Conservation (phyloP, 2,888 invertebrate species). For the Agonopterix heracliana region DNA sequence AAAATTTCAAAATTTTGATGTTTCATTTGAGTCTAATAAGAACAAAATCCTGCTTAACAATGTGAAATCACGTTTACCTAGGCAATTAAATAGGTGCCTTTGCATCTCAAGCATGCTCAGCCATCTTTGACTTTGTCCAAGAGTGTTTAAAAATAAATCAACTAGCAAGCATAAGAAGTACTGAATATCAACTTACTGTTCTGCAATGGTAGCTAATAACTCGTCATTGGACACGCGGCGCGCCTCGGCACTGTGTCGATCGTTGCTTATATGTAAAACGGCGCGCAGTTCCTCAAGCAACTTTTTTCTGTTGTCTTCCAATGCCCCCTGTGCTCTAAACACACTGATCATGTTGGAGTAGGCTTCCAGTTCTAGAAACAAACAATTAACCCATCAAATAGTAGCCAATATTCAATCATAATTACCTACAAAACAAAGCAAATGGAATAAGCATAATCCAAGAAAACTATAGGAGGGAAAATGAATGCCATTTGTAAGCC, state of each 20-base stretch:
- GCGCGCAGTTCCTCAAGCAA: slow-evolving; percentile 88
- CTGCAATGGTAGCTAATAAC: slow-evolving; percentile 90
- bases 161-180: slow-evolving; percentile 32
- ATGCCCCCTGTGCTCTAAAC: slow-evolving; percentile 93
- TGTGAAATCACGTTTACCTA: neutral
- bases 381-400: slow-evolving; percentile 31
- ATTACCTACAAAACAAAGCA: slow-evolving; percentile 28
- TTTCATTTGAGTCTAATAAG: slow-evolving; percentile 24
- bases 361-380: slow-evolving; percentile 89
- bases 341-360: slow-evolving; percentile 93
- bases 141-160: slow-evolving; percentile 61
- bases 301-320: slow-evolving; percentile 89
- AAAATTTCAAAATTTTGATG: slow-evolving; percentile 1
- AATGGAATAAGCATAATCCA: slow-evolving; percentile 36
- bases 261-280: slow-evolving; percentile 90
- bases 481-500: slow-evolving; percentile 68
- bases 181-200: slow-evolving; percentile 81
- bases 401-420: slow-evolving; percentile 18
- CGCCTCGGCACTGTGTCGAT: slow-evolving; percentile 94
- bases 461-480: slow-evolving; percentile 73
- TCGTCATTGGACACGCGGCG: slow-evolving; percentile 95
- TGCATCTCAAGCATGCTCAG: slow-evolving; percentile 43
- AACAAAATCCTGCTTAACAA: slow-evolving; percentile 12
- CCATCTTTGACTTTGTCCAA: slow-evolving; percentile 61
- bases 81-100: slow-evolving; percentile 13